A percentile compares a stretch with the other conserved stretches of the same genome.
Evolutionary conservation across 2,113 vertebrate genomes (phyloP).

Genomic region (Caranx ignobilis): DNA sequence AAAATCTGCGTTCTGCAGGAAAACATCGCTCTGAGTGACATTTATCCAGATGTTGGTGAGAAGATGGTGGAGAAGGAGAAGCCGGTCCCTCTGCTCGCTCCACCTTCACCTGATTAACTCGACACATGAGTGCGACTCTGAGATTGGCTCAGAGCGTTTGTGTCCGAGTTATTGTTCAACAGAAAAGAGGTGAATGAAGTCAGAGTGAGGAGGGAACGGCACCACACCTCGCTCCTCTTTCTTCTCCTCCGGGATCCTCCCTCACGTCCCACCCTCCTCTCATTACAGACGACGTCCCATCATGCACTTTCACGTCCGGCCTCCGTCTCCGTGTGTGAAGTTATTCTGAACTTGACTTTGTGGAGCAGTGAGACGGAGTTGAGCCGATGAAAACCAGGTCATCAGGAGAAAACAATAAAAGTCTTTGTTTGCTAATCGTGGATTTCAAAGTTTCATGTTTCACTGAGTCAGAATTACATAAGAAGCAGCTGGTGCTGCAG

Average conservation of each 20-base stretch:
- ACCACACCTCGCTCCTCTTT: neutral
- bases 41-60: neutral
- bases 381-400: constrained; percentile 11
- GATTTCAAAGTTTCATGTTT: constrained; percentile 46
- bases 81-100: neutral
- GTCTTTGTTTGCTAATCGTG: constrained; percentile 41
- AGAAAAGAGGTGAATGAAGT: neutral
- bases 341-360: neutral
- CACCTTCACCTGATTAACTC: constrained; percentile 14
- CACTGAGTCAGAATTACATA: constrained; percentile 39
- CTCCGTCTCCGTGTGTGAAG: too few relatives aligned
- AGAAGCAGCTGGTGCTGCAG: neutral
- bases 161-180: neutral
- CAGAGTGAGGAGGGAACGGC: neutral
- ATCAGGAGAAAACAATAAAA: constrained; percentile 17
- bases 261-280: neutral
- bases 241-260: constrained; percentile 23
- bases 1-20: neutral
- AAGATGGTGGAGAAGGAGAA: too few relatives aligned
- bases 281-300: too few relatives aligned
- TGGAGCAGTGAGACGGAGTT: constrained; percentile 12
- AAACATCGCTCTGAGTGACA: neutral
- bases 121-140: neutral
- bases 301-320: neutral
- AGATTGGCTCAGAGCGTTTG: neutral